Percentiles rank a stretch among this genome's conserved stretches.
phyloP scores from a whole-genome alignment of 2,113 vertebrate genomes.

The Microcebus griseorufus region DNA sequence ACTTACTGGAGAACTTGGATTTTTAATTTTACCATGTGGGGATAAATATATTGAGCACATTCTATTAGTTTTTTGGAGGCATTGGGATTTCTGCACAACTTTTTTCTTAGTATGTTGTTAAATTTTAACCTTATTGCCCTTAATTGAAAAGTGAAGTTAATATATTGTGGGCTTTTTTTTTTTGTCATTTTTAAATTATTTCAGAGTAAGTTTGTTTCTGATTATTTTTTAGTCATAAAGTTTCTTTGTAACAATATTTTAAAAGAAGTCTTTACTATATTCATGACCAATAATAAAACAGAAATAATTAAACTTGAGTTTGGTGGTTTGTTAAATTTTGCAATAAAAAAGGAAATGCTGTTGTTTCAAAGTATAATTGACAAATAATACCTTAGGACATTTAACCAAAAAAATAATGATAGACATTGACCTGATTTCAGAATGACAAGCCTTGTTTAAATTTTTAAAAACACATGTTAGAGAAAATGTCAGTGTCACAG shows the following conservation, averaged over 20 bases:
- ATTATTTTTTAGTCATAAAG: constrained; percentile 61
- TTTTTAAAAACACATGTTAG: not conserved
- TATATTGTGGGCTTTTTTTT: not conserved
- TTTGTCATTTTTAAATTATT: constrained; percentile 19
- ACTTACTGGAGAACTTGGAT: constrained; percentile 37
- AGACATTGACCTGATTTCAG: not conserved
- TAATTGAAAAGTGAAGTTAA: constrained; percentile 12
- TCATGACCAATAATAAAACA: constrained; percentile 60
- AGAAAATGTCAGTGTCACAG: not conserved
- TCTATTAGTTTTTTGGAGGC: not conserved
- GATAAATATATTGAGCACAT: constrained; percentile 23
- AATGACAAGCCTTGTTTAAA: not conserved
- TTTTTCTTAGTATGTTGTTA: constrained; percentile 36
- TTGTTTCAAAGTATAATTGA: constrained; percentile 34
- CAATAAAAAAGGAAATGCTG: constrained; percentile 44
- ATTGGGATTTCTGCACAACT: not conserved
- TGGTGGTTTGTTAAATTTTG: constrained; percentile 71
- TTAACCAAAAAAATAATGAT: constrained; percentile 9
- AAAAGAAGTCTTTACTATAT: constrained; percentile 32
- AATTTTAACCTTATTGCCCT: constrained; percentile 24
- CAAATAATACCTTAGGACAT: constrained; percentile 3
- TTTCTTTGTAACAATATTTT: constrained; percentile 58
- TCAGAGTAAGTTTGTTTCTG: constrained; percentile 58
- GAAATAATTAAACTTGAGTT: constrained; percentile 73
- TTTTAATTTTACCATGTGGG: constrained; percentile 6